phyloP scores from a whole-genome alignment of 2,888 invertebrate genomes.

The Ryuthela nishihirai region DNA sequence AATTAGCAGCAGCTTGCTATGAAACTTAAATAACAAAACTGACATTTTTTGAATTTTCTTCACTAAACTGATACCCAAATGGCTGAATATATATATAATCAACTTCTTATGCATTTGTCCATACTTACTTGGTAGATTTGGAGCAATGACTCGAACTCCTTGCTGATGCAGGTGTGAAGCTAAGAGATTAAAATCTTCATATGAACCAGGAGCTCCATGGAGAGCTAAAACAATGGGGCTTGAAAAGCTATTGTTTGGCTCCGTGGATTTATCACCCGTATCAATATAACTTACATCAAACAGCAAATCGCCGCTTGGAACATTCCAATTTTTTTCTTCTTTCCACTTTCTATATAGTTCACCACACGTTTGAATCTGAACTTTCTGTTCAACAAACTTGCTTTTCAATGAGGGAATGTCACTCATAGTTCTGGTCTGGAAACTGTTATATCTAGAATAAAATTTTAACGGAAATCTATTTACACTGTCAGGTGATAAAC shows the following conservation, averaged over 20 bases:
- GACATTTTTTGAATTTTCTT: too few species aligned
- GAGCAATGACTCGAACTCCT: constrained; percentile 31
- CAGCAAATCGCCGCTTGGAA: constrained; percentile 19
- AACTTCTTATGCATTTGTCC: too few species aligned
- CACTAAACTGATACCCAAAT: too few species aligned
- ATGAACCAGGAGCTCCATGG: constrained; percentile 42
- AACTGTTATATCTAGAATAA: too few species aligned
- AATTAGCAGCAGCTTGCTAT: too few species aligned
- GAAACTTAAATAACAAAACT: too few species aligned
- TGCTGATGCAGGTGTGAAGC: constrained; percentile 11
- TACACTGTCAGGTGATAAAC: too few species aligned
- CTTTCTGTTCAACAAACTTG: constrained; percentile 7
- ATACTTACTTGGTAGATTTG: constrained; percentile 38
- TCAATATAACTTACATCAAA: constrained; percentile 36
- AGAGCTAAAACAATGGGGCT: constrained; percentile 21
- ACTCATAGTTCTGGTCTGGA: too few species aligned
- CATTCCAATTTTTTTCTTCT: constrained; percentile 10
- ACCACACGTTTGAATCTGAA: constrained; percentile 33
- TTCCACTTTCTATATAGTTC: constrained; percentile 28
- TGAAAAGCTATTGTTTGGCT: not conserved
- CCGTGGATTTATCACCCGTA: constrained; percentile 2
- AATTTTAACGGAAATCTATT: too few species aligned
- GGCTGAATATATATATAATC: too few species aligned
- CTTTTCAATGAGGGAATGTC: too few species aligned
- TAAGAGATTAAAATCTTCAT: constrained; percentile 27